phyloP scores from a whole-genome alignment of 2,888 invertebrate species.

The Acrocyrtus sp. region DNA sequence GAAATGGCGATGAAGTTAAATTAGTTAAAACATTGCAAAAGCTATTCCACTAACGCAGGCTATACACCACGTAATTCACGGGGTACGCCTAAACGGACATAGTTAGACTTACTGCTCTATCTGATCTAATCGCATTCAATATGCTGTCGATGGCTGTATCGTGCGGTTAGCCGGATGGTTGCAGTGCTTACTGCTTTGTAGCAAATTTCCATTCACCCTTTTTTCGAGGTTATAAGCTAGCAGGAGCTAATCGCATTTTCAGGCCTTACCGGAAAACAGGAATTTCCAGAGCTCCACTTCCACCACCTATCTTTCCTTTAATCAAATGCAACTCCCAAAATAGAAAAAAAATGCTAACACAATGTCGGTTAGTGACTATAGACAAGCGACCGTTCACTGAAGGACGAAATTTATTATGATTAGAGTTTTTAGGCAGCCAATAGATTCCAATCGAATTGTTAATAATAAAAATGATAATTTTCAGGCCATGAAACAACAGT shows the following conservation, averaged over 20 bases:
- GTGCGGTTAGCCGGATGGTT: too few species aligned
- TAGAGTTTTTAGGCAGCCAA: not conserved
- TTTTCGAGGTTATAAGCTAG: not conserved
- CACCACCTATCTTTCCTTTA: too few species aligned
- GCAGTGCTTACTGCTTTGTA: too few species aligned
- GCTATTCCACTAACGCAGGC: not conserved
- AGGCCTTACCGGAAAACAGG: too few species aligned
- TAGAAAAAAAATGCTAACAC: not conserved
- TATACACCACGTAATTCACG: not conserved
- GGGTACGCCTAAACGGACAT: too few species aligned
- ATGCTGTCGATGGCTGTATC: not conserved
- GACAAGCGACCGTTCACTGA: too few species aligned
- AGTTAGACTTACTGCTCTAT: too few species aligned
- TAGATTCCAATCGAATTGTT: not conserved
- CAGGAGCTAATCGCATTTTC: not conserved
- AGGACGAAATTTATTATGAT: not conserved
- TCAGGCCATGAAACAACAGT: not conserved
- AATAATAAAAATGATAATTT: not conserved
- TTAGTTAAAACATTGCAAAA: not conserved
- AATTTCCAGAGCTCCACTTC: not conserved
- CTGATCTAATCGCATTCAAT: not conserved
- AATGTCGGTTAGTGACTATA: too few species aligned
- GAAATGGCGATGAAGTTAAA: constrained; percentile 22
- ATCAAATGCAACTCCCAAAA: not conserved
- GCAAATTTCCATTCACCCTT: not conserved